A percentile compares a stretch with the other conserved stretches of the same genome.
These are phyloP conservation scores for Aphyosemion australe DNA, from an alignment of 2,113 vertebrate genomes.

Conservation along the genomic window DNA sequence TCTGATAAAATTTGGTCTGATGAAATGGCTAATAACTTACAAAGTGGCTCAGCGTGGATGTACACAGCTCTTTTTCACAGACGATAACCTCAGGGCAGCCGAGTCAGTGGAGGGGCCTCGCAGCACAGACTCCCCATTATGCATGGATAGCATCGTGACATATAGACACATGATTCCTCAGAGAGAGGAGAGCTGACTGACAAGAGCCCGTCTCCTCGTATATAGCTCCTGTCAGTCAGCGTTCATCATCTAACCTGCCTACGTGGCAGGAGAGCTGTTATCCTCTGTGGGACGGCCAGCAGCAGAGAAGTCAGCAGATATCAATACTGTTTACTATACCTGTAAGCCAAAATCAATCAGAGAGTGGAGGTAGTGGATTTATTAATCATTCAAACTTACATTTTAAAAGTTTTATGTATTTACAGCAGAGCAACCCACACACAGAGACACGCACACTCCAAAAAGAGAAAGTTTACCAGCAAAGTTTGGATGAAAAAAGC, in stretches of 20 bases:
- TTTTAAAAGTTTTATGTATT: conserved; percentile 16
- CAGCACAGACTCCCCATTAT: conserved; percentile 44
- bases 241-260: conserved; percentile 48
- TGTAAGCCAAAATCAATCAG: conserved; percentile 1
- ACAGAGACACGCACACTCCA: too few species aligned
- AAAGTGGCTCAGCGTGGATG: conserved; percentile 12
- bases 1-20: conserved; percentile 5
- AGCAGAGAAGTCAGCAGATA: conserved; percentile 20
- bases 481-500: conserved; percentile 9
- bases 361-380: background rate
- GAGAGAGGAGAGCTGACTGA: conserved; percentile 37
- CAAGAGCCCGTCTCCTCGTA: conserved; percentile 42
- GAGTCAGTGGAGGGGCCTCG: conserved; percentile 33
- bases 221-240: conserved; percentile 52
- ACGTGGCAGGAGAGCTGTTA: conserved; percentile 21
- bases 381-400: conserved; percentile 3
- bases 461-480: background rate
- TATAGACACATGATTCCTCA: conserved; percentile 48
- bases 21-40: conserved; percentile 18
- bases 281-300: conserved; percentile 21
- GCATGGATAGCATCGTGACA: conserved; percentile 56
- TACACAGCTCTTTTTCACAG: conserved; percentile 30
- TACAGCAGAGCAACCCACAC: conserved; percentile 1
- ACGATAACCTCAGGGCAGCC: conserved; percentile 16
- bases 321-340: conserved; percentile 26